phyloP scores from a whole-genome alignment of 2,113 vertebrate genomes.

The Hepsetus odoe region DNA sequence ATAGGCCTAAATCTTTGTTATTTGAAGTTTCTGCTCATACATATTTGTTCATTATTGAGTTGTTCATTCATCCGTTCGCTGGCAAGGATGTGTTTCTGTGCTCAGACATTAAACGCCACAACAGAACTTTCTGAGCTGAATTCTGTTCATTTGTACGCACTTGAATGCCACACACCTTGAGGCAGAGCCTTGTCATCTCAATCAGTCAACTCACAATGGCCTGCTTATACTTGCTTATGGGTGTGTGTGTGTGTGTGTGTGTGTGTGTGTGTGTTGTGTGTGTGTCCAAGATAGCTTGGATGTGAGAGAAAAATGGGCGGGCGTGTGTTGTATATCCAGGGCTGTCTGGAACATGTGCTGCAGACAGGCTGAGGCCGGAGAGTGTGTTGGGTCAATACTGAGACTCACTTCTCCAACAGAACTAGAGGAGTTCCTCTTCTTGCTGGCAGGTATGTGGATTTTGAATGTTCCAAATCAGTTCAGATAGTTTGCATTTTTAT shows the following conservation, averaged over 20 bases:
- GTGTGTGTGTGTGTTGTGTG: slow-evolving; percentile 35
- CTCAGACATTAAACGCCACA: neutral
- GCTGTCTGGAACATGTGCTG: slow-evolving; percentile 6
- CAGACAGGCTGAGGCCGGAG: neutral
- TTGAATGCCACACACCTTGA: slow-evolving; percentile 23
- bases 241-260: slow-evolving; percentile 41
- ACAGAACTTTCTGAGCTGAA: neutral
- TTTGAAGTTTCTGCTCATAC: too few relatives aligned
- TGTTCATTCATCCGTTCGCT: too few relatives aligned
- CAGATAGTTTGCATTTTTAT: neutral
- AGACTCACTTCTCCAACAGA: slow-evolving; percentile 10
- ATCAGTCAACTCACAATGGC: slow-evolving; percentile 5
- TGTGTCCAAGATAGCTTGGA: neutral
- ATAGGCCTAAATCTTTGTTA: too few relatives aligned
- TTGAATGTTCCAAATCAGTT: neutral
- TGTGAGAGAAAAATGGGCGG: slow-evolving; percentile 37
- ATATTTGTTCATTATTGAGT: too few relatives aligned
- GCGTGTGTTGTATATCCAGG: slow-evolving; percentile 36
- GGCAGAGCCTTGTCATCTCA: neutral
- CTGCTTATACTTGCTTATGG: slow-evolving; percentile 34
- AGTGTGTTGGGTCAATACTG: slow-evolving; percentile 5
- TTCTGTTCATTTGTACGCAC: neutral
- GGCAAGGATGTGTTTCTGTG: too few relatives aligned
- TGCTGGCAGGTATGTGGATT: slow-evolving; percentile 38
- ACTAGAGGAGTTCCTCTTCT: slow-evolving; percentile 8